A percentile compares a stretch with the other conserved stretches of the same genome.
phyloP scores from a whole-genome alignment of 2,888 invertebrate genomes.

The Cordilura impudica region DNA sequence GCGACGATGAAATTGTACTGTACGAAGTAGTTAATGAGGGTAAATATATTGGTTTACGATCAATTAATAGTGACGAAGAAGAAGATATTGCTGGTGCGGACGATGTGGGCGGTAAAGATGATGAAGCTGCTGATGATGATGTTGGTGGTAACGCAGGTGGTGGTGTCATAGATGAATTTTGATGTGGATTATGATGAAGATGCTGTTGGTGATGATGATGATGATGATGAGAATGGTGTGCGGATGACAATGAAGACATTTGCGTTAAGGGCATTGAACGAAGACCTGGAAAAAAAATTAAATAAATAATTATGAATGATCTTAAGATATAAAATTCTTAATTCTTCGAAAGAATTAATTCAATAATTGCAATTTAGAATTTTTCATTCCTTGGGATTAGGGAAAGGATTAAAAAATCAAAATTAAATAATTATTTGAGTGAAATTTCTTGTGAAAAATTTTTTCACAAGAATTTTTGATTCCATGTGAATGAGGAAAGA shows the following conservation, averaged over 20 bases:
- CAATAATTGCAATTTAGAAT: too few relatives aligned
- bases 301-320: constrained; percentile 3
- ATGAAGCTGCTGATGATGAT: constrained; percentile 64
- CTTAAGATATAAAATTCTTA: too few relatives aligned
- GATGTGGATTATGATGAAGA: constrained; percentile 68
- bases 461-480: too few relatives aligned
- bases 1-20: constrained; percentile 68
- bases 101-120: constrained; percentile 66
- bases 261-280: constrained; percentile 73
- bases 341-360: too few relatives aligned
- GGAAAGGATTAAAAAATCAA: too few relatives aligned
- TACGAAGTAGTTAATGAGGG: constrained; percentile 73
- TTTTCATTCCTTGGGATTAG: too few relatives aligned
- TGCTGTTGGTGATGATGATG: constrained; percentile 66
- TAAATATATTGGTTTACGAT: constrained; percentile 75
- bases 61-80: constrained; percentile 70
- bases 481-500: too few relatives aligned
- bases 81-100: constrained; percentile 62
- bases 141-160: constrained; percentile 69
- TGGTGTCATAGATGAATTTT: constrained; percentile 69
- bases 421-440: too few relatives aligned
- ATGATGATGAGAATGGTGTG: constrained; percentile 57
- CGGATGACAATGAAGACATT: constrained; percentile 66
- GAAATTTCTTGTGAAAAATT: too few relatives aligned
- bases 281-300: constrained; percentile 68